phyloP scores from a whole-genome alignment of 2,888 invertebrate genomes.

The Macaria liturata region DNA sequence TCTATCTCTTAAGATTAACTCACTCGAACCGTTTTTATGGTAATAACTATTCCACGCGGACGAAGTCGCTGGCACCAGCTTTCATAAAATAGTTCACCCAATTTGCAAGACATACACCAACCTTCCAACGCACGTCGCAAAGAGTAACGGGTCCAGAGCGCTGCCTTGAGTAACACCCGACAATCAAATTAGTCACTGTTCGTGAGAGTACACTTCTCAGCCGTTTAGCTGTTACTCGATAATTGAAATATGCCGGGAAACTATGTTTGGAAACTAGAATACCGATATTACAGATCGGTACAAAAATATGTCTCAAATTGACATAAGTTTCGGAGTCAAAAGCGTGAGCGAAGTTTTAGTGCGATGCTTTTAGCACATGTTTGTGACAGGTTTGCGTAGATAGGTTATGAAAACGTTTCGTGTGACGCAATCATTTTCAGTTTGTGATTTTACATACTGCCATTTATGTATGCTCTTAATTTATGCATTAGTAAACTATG shows the following conservation, averaged over 20 bases:
- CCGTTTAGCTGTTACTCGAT: conserved; percentile 54
- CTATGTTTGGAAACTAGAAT: conserved; percentile 23
- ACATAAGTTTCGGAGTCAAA: conserved; percentile 12
- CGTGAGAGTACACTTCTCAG: conserved; percentile 66
- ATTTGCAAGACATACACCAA: neutral
- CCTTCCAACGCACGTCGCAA: conserved; percentile 9
- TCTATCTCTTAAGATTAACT: too few species aligned
- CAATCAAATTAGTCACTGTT: conserved; percentile 67
- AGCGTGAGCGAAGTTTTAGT: conserved; percentile 10
- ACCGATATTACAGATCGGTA: conserved; percentile 16
- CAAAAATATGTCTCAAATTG: conserved; percentile 20
- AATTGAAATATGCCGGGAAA: conserved; percentile 49
- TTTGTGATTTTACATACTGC: too few species aligned
- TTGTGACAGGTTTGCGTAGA: neutral
- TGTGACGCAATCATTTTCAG: too few species aligned
- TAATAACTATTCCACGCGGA: too few species aligned
- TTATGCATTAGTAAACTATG: too few species aligned
- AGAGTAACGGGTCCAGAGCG: conserved; percentile 45
- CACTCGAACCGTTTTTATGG: too few species aligned
- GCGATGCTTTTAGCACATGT: conserved; percentile 9
- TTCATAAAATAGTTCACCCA: too few species aligned
- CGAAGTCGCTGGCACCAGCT: too few species aligned
- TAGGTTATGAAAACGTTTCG: too few species aligned
- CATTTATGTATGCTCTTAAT: too few species aligned
- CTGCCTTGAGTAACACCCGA: conserved; percentile 56